Percentiles rank a stretch among this genome's conserved stretches.
Conservation (phyloP, 2,113 vertebrate genomes). For the Lophius piscatorius region DNA sequence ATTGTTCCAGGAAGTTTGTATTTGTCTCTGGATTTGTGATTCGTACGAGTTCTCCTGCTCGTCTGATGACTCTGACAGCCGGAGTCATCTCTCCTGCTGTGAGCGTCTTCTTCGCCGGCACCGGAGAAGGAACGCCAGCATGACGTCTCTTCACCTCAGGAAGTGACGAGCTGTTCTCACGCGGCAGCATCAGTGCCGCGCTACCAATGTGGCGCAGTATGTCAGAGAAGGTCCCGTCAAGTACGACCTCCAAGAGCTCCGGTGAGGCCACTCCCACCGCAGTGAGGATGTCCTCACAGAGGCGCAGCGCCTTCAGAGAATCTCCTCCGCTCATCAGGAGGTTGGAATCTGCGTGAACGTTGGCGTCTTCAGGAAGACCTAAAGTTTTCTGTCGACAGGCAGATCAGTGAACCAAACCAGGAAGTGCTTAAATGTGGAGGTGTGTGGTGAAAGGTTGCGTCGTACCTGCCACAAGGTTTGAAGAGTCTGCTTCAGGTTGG, state of each 20-base stretch:
- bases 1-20: not conserved
- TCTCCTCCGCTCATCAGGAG: slow-evolving; percentile 92
- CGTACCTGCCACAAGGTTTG: slow-evolving; percentile 90
- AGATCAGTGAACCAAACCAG: not conserved
- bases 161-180: slow-evolving; percentile 19
- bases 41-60: slow-evolving; percentile 60
- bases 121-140: not conserved
- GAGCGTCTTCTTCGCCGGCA: slow-evolving; percentile 36
- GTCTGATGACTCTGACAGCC: slow-evolving; percentile 53
- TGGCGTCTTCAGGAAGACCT: slow-evolving; percentile 71
- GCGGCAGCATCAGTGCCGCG: slow-evolving; percentile 9
- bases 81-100: slow-evolving; percentile 2
- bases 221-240: slow-evolving; percentile 83
- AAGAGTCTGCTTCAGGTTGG: slow-evolving; percentile 83
- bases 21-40: not conserved
- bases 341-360: slow-evolving; percentile 76
- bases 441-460: not conserved
- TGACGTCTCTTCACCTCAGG: slow-evolving; percentile 35
- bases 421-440: not conserved
- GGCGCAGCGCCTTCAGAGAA: slow-evolving; percentile 86
- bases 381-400: slow-evolving; percentile 79
- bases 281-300: slow-evolving; percentile 83
- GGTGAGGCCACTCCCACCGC: slow-evolving; percentile 77
- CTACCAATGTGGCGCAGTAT: slow-evolving; percentile 78
- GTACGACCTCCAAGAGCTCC: slow-evolving; percentile 87